A percentile compares a stretch with the other conserved stretches of the same genome.
phyloP scores from a whole-genome alignment of 2,888 invertebrate species.

The Lordiphosa andalusiaca region DNA sequence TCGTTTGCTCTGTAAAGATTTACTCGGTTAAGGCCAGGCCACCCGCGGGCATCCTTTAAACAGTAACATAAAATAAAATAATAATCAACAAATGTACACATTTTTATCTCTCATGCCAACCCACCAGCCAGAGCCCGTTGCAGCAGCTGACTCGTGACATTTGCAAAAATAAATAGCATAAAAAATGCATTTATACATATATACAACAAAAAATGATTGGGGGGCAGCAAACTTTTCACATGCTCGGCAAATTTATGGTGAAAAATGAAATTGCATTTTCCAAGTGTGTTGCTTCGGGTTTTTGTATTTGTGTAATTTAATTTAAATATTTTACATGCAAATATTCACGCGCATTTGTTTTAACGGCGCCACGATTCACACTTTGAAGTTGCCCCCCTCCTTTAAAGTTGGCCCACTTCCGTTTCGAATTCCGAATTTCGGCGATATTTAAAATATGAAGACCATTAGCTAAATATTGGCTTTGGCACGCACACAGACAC shows the following conservation, averaged over 20 bases:
- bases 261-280: conserved; percentile 66
- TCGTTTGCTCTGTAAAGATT: conserved; percentile 1
- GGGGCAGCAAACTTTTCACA: conserved; percentile 44
- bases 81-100: conserved; percentile 31
- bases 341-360: conserved; percentile 36
- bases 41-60: conserved; percentile 6
- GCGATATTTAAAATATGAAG: conserved; percentile 75
- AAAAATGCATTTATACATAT: conserved; percentile 26
- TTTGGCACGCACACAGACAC: conserved; percentile 63
- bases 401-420: conserved; percentile 5
- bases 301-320: conserved; percentile 52
- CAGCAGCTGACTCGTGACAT: conserved; percentile 54
- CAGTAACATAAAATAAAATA: conserved; percentile 23
- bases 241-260: conserved; percentile 58
- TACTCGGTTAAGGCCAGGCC: not conserved
- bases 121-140: conserved; percentile 1
- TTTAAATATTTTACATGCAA: conserved; percentile 61
- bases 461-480: conserved; percentile 74
- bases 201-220: conserved; percentile 36
- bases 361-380: conserved; percentile 37
- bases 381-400: conserved; percentile 14
- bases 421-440: conserved; percentile 4
- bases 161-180: conserved; percentile 58
- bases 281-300: conserved; percentile 16
- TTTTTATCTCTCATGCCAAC: conserved; percentile 46